These are phyloP conservation scores for Montifringilla adamsi DNA, from an alignment of 2,113 vertebrate species.

Conservation along the genomic window DNA sequence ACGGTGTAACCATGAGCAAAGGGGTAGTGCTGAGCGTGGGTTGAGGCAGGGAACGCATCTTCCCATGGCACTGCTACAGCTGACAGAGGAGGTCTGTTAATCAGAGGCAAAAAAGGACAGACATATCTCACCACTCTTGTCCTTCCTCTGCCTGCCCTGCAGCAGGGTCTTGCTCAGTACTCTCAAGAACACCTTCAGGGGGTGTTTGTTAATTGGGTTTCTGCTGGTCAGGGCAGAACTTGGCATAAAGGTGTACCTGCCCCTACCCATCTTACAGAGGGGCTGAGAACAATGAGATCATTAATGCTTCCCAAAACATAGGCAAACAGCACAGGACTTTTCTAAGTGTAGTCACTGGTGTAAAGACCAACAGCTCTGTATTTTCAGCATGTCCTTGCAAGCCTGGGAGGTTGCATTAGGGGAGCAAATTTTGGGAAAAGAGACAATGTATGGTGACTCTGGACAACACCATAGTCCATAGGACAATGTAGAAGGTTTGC, in stretches of 20 bases:
- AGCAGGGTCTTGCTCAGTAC: not conserved
- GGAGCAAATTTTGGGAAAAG: not conserved
- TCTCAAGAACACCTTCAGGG: not conserved
- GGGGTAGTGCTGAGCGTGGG: not conserved
- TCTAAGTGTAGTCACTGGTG: not conserved
- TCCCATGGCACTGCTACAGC: not conserved
- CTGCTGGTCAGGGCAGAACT: not conserved
- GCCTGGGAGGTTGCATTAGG: not conserved
- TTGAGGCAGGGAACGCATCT: not conserved
- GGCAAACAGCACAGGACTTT: not conserved
- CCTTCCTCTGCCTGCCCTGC: not conserved
- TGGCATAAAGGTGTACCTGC: not conserved
- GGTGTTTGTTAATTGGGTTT: not conserved
- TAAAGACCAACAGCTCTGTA: not conserved
- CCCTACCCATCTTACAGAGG: not conserved
- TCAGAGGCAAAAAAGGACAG: not conserved
- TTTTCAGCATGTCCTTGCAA: not conserved
- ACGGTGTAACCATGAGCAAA: not conserved
- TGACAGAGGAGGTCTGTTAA: not conserved
- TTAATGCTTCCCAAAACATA: not conserved
- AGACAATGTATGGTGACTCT: not conserved
- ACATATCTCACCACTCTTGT: fast-evolving
- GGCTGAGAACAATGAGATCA: not conserved
- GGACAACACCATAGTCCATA: not conserved
- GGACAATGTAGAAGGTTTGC: not conserved